Conservation (phyloP, 2,888 invertebrate genomes). For the Lingula anatina region DNA sequence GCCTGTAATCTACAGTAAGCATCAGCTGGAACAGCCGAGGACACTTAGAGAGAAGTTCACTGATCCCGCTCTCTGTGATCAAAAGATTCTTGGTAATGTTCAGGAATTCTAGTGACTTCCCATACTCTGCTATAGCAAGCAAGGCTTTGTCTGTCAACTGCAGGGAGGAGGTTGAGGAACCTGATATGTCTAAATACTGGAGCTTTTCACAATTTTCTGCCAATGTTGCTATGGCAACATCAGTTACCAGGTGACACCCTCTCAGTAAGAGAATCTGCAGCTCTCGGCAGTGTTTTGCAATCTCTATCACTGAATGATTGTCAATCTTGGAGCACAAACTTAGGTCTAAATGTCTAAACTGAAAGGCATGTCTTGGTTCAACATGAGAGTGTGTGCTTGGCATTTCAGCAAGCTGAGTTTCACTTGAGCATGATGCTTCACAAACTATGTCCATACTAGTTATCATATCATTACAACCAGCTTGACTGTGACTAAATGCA, state of each 20-base stretch:
- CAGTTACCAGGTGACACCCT: slow-evolving; percentile 21
- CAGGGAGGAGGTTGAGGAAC: slow-evolving; percentile 15
- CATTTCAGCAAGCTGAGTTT: too few species aligned
- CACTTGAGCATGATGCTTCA: too few species aligned
- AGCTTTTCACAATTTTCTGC: slow-evolving; percentile 14
- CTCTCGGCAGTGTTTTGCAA: slow-evolving; percentile 18
- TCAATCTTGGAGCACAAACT: slow-evolving; percentile 21
- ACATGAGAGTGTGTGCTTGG: too few species aligned
- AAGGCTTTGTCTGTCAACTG: slow-evolving; percentile 16
- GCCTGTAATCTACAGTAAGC: slow-evolving; percentile 5
- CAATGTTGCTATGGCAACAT: slow-evolving; percentile 16
- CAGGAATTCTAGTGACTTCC: slow-evolving; percentile 12
- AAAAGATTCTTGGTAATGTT: slow-evolving; percentile 9
- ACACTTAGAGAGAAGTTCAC: not conserved
- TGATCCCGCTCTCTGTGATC: slow-evolving; percentile 4
- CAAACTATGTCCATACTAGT: too few species aligned
- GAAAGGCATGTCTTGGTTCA: too few species aligned
- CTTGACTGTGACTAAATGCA: not conserved
- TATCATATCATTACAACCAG: not conserved
- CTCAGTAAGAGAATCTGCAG: slow-evolving; percentile 15
- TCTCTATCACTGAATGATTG: slow-evolving; percentile 15
- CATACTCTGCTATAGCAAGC: slow-evolving; percentile 11
- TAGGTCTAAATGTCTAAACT: slow-evolving; percentile 15
- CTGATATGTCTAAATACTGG: slow-evolving; percentile 16
- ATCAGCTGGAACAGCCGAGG: not conserved